These are phyloP conservation scores for Sturmia bella DNA, from an alignment of 2,888 invertebrate genomes.

Conservation along the genomic window DNA sequence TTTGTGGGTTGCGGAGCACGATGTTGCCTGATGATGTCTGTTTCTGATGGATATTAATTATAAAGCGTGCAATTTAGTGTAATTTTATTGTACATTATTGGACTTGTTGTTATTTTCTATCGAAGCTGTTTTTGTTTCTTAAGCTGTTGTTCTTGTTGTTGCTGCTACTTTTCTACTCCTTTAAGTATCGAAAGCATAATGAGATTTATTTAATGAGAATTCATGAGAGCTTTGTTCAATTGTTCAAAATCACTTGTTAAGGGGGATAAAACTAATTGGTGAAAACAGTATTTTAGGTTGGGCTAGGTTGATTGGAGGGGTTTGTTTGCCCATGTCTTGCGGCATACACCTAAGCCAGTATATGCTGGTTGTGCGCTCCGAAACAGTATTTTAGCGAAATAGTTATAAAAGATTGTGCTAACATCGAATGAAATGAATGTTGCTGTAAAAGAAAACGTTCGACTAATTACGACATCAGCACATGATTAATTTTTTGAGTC, in stretches of 20 bases:
- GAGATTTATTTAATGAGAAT: constrained; percentile 50
- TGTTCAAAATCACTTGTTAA: constrained; percentile 49
- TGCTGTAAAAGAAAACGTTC: too few relatives aligned
- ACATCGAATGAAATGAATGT: too few relatives aligned
- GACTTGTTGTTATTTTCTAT: constrained; percentile 60
- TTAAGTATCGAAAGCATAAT: constrained; percentile 17
- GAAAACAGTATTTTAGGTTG: too few relatives aligned
- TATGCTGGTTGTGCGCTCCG: too few relatives aligned
- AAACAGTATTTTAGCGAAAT: too few relatives aligned
- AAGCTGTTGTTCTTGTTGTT: neutral
- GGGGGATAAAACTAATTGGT: neutral
- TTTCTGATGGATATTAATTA: constrained; percentile 81
- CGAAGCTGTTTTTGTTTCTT: neutral
- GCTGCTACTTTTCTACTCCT: neutral
- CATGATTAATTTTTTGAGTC: too few relatives aligned
- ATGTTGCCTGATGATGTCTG: constrained; percentile 75
- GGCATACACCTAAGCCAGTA: too few relatives aligned
- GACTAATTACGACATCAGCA: too few relatives aligned
- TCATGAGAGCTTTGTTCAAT: constrained; percentile 28
- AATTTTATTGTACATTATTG: constrained; percentile 70
- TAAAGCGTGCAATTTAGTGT: constrained; percentile 80
- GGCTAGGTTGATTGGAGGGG: too few relatives aligned
- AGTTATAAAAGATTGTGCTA: too few relatives aligned
- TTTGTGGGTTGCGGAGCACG: constrained; percentile 22
- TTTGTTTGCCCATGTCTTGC: too few relatives aligned